Evolutionary conservation across 2,113 vertebrate genomes (phyloP).

Genomic region (Excalfactoria chinensis): DNA sequence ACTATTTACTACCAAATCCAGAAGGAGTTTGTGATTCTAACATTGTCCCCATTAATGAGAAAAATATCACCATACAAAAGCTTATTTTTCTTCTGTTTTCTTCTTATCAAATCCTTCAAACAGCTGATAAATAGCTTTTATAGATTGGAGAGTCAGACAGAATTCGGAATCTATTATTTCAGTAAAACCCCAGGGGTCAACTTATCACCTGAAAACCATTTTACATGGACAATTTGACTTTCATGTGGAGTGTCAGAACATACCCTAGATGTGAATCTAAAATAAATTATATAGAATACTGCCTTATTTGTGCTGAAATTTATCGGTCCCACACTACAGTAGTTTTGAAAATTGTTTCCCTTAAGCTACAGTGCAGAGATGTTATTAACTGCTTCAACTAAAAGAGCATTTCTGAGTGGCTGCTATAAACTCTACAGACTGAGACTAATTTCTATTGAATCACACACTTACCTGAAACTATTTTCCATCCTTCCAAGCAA

Average conservation of each 20-base stretch:
- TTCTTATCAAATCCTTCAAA: slow-evolving; percentile 81
- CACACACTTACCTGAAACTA: slow-evolving; percentile 69
- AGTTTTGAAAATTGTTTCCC: slow-evolving; percentile 83
- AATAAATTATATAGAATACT: slow-evolving; percentile 83
- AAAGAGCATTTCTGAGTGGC: slow-evolving; percentile 70
- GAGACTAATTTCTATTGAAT: slow-evolving; percentile 76
- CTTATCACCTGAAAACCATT: slow-evolving; percentile 84
- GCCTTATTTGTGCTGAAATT: slow-evolving; percentile 78
- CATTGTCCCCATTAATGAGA: slow-evolving; percentile 79
- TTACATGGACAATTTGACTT: slow-evolving; percentile 85
- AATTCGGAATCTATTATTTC: slow-evolving; percentile 82
- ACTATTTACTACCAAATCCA: slow-evolving; percentile 80
- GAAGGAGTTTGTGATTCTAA: slow-evolving; percentile 70
- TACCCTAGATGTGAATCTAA: slow-evolving; percentile 82
- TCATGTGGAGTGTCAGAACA: slow-evolving; percentile 81
- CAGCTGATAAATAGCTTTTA: slow-evolving; percentile 82
- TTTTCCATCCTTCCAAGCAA: slow-evolving; percentile 67
- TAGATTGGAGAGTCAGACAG: slow-evolving; percentile 80
- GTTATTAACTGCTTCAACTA: slow-evolving; percentile 80
- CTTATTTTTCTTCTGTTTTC: slow-evolving; percentile 17
- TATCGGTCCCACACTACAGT: slow-evolving; percentile 83
- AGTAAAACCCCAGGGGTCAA: slow-evolving; percentile 81
- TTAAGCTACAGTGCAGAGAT: slow-evolving; percentile 78
- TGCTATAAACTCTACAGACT: slow-evolving; percentile 64
- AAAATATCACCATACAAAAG: slow-evolving; percentile 77